phyloP scores from a whole-genome alignment of 2,888 invertebrate species.

The Cybosia mesomella region DNA sequence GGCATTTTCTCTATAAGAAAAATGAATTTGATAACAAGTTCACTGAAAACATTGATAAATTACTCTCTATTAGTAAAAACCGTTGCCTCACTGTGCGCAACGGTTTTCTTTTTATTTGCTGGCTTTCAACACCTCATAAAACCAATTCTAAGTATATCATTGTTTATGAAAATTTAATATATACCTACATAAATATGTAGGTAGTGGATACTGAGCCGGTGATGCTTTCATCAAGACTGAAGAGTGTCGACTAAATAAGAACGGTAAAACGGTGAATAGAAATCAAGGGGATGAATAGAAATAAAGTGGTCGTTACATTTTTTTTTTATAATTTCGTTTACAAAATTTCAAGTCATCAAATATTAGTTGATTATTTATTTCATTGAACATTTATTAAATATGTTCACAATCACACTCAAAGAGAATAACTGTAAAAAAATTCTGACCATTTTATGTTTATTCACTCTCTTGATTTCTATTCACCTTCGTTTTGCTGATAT shows the following conservation, averaged over 20 bases:
- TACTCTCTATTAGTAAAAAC: background rate
- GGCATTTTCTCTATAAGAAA: background rate
- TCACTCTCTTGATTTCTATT: background rate
- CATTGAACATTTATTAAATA: too few relatives aligned
- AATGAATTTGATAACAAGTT: background rate
- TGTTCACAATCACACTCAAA: too few relatives aligned
- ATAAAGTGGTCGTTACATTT: background rate
- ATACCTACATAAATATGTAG: background rate
- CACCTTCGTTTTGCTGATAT: constrained; percentile 1
- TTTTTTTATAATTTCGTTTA: background rate
- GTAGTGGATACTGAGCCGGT: background rate
- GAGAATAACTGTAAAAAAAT: too few relatives aligned
- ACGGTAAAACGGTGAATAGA: background rate
- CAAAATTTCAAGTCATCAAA: background rate
- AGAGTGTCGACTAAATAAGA: constrained; percentile 5
- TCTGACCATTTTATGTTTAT: background rate
- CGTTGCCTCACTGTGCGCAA: background rate
- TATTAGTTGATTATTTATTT: background rate
- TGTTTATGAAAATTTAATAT: background rate
- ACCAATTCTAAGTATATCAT: background rate
- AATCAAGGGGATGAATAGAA: background rate
- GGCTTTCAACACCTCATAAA: background rate
- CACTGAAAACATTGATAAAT: background rate
- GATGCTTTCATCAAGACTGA: background rate
- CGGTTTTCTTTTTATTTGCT: background rate